Evolutionary conservation across 2,888 invertebrate genomes (phyloP).

Genomic region (Nezara viridula): DNA sequence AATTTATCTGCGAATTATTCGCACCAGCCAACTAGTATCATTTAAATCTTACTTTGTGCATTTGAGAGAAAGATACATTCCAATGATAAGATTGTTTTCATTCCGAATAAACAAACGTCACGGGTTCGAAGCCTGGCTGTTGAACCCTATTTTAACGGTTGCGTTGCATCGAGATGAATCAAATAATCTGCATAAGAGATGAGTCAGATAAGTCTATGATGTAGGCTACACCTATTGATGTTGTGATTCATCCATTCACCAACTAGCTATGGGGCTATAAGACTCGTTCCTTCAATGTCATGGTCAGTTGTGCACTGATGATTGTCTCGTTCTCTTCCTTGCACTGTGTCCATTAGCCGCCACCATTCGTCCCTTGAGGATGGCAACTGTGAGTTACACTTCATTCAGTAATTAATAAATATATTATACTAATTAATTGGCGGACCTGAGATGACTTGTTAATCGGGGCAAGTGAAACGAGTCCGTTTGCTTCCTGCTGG

Average conservation of each 20-base stretch:
- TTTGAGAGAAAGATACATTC: too few species aligned
- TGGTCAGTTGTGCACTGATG: constrained; percentile 5
- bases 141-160: constrained; percentile 14
- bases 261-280: constrained; percentile 17
- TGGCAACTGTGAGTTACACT: not conserved
- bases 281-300: constrained; percentile 25
- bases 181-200: constrained; percentile 30
- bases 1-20: too few species aligned
- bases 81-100: too few species aligned
- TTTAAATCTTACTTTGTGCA: too few species aligned
- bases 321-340: not conserved
- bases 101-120: not conserved
- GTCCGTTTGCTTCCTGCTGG: not conserved
- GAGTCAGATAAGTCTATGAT: constrained; percentile 27
- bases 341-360: not conserved
- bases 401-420: not conserved
- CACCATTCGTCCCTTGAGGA: not conserved
- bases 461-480: not conserved
- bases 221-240: constrained; percentile 20
- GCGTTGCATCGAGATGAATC: constrained; percentile 11
- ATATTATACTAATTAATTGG: not conserved
- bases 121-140: not conserved
- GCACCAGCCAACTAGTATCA: too few species aligned
- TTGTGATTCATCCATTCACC: constrained; percentile 33
- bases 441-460: not conserved